These are phyloP conservation scores for Drosophila rubida DNA, from an alignment of 2,888 invertebrate genomes.

Conservation along the genomic window DNA sequence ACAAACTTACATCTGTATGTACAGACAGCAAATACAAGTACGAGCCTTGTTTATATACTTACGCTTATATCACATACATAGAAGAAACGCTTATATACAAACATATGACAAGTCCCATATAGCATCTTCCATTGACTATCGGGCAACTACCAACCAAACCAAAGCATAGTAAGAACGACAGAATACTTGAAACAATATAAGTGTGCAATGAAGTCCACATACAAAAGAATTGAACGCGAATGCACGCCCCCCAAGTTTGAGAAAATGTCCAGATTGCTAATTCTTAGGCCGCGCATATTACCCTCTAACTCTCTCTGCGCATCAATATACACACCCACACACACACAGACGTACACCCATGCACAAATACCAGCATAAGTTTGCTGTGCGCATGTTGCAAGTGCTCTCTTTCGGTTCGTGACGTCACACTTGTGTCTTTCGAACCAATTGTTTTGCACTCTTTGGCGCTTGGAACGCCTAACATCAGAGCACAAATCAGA, in stretches of 20 bases:
- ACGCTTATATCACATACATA: neutral
- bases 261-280: constrained; percentile 14
- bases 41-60: neutral
- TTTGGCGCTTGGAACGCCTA: neutral
- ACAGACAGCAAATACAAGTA: neutral
- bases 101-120: constrained; percentile 15
- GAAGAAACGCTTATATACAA: neutral
- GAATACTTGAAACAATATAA: constrained; percentile 49
- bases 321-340: neutral
- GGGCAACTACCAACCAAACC: constrained; percentile 27
- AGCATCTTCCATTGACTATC: constrained; percentile 1
- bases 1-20: constrained; percentile 12
- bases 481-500: neutral
- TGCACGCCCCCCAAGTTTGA: constrained; percentile 61
- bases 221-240: constrained; percentile 60
- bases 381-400: neutral
- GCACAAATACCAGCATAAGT: no score
- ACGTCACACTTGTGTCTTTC: neutral
- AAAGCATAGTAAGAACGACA: constrained; percentile 38
- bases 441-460: constrained; percentile 15
- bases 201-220: constrained; percentile 33
- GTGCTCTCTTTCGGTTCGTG: constrained; percentile 7
- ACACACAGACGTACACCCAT: no score
- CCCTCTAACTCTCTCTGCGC: constrained; percentile 21
- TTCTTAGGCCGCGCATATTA: neutral